A percentile compares a stretch with the other conserved stretches of the same genome.
Evolutionary conservation across 2,113 vertebrate genomes (phyloP).

Genomic region (Echinops telfairi): DNA sequence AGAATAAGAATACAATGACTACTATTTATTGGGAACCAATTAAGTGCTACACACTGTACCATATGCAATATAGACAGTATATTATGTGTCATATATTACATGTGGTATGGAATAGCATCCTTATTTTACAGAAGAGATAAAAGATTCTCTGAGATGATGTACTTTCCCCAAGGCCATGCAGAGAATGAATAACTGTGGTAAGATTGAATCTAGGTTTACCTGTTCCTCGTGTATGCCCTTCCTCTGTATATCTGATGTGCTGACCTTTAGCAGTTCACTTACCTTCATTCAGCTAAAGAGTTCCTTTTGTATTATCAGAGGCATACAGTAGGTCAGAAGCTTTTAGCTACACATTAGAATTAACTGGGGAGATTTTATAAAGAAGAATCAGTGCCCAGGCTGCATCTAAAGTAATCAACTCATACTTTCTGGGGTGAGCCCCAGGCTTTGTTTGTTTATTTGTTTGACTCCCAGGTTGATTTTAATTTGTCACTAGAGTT

Average conservation of each 20-base stretch:
- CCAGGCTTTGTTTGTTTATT: background rate
- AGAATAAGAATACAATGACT: background rate
- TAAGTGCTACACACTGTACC: slow-evolving; percentile 1
- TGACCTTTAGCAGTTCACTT: slow-evolving; percentile 39
- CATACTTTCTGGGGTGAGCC: background rate
- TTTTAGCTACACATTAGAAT: slow-evolving; percentile 46
- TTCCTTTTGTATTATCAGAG: slow-evolving; percentile 49
- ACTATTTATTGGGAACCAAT: slow-evolving; percentile 30
- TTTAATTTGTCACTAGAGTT: slow-evolving; percentile 15
- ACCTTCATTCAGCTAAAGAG: background rate
- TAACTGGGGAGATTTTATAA: slow-evolving; percentile 14
- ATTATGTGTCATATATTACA: too few relatives aligned
- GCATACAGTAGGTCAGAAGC: slow-evolving; percentile 39
- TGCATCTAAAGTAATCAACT: slow-evolving; percentile 31
- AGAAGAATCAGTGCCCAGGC: background rate
- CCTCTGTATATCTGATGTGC: slow-evolving; percentile 40
- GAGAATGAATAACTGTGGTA: background rate
- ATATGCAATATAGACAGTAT: slow-evolving; percentile 26
- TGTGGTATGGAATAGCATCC: background rate
- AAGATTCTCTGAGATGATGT: background rate
- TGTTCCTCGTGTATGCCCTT: slow-evolving; percentile 30
- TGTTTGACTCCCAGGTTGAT: slow-evolving; percentile 50
- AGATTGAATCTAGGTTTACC: slow-evolving; percentile 50
- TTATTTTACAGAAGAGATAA: slow-evolving; percentile 49
- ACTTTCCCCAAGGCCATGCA: slow-evolving; percentile 18